Evolutionary conservation across 2,888 invertebrate species (phyloP).

Genomic region (Volucella bombylans): DNA sequence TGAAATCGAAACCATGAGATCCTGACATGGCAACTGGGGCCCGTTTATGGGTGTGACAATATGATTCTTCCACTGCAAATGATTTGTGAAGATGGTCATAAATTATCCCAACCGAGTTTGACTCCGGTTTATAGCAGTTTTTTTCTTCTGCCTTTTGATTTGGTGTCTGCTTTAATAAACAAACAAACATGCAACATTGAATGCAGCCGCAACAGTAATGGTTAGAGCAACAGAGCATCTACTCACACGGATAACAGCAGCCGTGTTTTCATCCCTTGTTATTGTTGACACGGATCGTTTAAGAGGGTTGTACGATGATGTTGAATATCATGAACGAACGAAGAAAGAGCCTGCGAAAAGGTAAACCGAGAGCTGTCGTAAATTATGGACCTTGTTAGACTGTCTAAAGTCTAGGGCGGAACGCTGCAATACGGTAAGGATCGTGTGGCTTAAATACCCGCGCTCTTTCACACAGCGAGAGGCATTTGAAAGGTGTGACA

Average conservation of each 20-base stretch:
- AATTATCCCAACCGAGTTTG: constrained; percentile 75
- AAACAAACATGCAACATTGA: constrained; percentile 54
- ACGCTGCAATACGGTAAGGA: constrained; percentile 8
- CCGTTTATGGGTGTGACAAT: constrained; percentile 71
- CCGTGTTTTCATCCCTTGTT: constrained; percentile 69
- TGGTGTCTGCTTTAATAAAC: constrained; percentile 68
- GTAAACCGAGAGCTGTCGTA: constrained; percentile 71
- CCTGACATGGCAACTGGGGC: constrained; percentile 57
- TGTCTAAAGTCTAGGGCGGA: constrained; percentile 12
- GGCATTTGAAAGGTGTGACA: constrained; percentile 71
- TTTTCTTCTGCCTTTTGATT: constrained; percentile 1
- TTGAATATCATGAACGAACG: not conserved
- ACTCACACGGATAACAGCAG: constrained; percentile 44
- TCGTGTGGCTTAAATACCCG: constrained; percentile 40
- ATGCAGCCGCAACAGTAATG: constrained; percentile 58
- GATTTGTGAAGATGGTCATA: constrained; percentile 80
- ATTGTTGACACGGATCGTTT: constrained; percentile 72
- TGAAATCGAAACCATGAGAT: constrained; percentile 13
- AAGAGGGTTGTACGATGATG: constrained; percentile 64
- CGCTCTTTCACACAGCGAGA: constrained; percentile 50
- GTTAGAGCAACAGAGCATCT: no score
- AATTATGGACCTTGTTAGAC: constrained; percentile 66
- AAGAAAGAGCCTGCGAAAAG: constrained; percentile 51
- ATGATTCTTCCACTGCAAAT: constrained; percentile 74
- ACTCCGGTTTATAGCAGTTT: constrained; percentile 19